Evolutionary conservation across 64 coral and sea anemone genomes (phyloP).

Genomic region (Montipora sp.): DNA sequence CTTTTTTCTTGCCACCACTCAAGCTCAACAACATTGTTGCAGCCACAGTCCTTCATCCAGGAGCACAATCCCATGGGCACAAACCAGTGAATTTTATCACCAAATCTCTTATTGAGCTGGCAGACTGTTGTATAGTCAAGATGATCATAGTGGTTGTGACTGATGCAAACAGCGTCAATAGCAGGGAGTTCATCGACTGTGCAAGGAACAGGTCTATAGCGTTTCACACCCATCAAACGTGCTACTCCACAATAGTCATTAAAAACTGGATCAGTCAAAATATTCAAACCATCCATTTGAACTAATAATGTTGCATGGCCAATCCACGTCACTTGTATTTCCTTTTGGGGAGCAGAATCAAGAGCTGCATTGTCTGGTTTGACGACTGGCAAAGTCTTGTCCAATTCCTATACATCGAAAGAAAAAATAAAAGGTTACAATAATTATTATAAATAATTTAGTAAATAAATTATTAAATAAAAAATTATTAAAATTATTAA

Average conservation of each 20-base stretch:
- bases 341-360: slow-evolving; percentile 44
- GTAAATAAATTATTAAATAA: too few relatives aligned
- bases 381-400: slow-evolving; percentile 72
- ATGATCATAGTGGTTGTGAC: slow-evolving; percentile 75
- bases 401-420: slow-evolving; percentile 60
- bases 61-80: slow-evolving; percentile 55
- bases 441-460: too few relatives aligned
- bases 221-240: slow-evolving; percentile 36
- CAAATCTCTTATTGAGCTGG: slow-evolving; percentile 51
- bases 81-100: slow-evolving; percentile 59
- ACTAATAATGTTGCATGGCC: slow-evolving; percentile 88
- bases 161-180: slow-evolving; percentile 72
- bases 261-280: slow-evolving; percentile 87
- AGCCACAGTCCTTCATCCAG: slow-evolving; percentile 68
- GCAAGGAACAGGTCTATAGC: slow-evolving; percentile 60
- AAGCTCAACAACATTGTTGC: slow-evolving; percentile 63
- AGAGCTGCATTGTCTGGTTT: slow-evolving; percentile 41
- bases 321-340: slow-evolving; percentile 84
- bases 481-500: too few relatives aligned
- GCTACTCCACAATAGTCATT: slow-evolving; percentile 75
- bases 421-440: not conserved
- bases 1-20: slow-evolving; percentile 55
- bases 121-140: slow-evolving; percentile 62
- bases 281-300: slow-evolving; percentile 91
- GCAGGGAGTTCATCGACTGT: slow-evolving; percentile 55